Evolutionary conservation across 2,797 vertebrate species (phyloP).

Genomic region (Sebastes cheni): DNA sequence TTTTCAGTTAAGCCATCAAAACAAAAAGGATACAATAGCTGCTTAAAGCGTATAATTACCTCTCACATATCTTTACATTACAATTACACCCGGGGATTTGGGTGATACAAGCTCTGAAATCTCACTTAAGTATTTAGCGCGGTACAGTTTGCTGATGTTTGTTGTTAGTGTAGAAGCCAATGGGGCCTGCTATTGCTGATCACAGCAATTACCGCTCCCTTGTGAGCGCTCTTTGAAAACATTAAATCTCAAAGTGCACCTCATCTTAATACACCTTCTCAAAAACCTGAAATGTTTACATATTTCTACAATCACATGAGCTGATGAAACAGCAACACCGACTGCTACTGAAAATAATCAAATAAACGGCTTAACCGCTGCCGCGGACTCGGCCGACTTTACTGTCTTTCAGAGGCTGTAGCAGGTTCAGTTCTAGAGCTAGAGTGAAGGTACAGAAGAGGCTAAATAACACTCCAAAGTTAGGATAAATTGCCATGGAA

Average conservation of each 20-base stretch:
- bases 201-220: conserved; percentile 1
- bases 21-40: conserved; percentile 39
- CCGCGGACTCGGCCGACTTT: rapidly evolving
- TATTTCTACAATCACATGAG: background rate
- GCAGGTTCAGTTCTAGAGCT: too few species aligned
- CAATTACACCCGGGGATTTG: conserved; percentile 46
- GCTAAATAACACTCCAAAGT: too few species aligned
- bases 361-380: background rate
- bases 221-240: background rate
- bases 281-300: conserved; percentile 7
- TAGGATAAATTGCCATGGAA: too few species aligned
- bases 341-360: background rate
- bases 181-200: conserved; percentile 21
- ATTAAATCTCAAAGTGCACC: background rate
- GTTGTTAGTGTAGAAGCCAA: conserved; percentile 28
- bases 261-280: background rate
- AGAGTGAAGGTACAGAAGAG: too few species aligned
- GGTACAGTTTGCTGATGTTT: conserved; percentile 26
- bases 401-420: too few species aligned
- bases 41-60: conserved; percentile 45
- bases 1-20: conserved; percentile 50
- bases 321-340: background rate
- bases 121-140: conserved; percentile 14
- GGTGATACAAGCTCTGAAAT: conserved; percentile 46
- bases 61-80: conserved; percentile 35